Base-by-base conservation (phyloP, 2,797 vertebrate species). In the Cephalopachus bancanus region DNA sequence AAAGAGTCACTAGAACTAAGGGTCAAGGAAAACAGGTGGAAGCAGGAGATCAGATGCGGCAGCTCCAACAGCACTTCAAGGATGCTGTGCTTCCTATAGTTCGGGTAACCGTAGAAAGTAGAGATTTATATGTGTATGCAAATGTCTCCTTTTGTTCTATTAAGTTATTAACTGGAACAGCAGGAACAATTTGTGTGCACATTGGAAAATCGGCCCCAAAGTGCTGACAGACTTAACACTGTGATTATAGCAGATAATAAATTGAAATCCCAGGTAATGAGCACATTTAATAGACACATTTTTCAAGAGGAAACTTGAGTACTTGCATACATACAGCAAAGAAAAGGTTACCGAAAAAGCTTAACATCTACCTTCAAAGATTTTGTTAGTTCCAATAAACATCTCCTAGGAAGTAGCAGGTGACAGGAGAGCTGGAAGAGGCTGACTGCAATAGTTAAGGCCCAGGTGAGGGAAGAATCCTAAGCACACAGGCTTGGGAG, bases 161-260 rank as follows among this genome's bases (percentile, higher is more conserved):
- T 95, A 96, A 93, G 95, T 89, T 96, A 96, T 94, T 96, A 97
- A 91, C 90, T 44, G 71, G 44, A 95, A 95, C 94, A 97, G 95
- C 75, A 93, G 96, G 96, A 15, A 89, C 44, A 5, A 67, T 92
- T 95, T 97, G 94, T 92, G 76, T 67, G 64, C 84, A 79, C 79
- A 53, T 24, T 92, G 83, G 92, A 89, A 97, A 97, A 94, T 53
- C 4, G 24, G 91, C 80, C 89, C 93, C 91, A 62, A 92, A 96
- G 83, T 93, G 83, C 95, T 74, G 94, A 81, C 76, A 91, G 92
- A 74, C 72, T 94, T 89, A 94, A 89, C 69, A 55, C 64, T 93
- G 95, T 96, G 91, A 95, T 71, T 83, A 79, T 81, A 94, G 93
- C 55, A 93, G 88, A 90, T 76, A 79, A 90, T 92, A 96, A 93